A percentile compares a stretch with the other conserved stretches of the same genome.
Conservation (phyloP, 2,888 invertebrate species). For the Augochlorella aurata region DNA sequence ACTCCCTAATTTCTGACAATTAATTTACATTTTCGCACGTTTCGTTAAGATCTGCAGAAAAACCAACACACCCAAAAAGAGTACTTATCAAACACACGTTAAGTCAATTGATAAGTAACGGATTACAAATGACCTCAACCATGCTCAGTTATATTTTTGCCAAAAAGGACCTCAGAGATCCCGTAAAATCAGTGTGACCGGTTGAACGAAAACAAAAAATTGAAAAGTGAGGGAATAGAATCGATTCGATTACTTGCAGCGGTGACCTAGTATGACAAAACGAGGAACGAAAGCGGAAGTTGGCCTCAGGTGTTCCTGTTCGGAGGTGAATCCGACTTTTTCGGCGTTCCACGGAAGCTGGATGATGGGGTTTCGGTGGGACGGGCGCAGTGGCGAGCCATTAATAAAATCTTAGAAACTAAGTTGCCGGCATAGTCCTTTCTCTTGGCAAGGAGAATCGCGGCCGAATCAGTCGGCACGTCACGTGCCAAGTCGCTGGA, state of each 20-base stretch:
- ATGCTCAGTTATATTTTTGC: too few relatives aligned
- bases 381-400: not conserved
- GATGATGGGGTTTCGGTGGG: not conserved
- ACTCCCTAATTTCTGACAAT: too few relatives aligned
- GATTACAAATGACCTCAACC: too few relatives aligned
- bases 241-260: not conserved
- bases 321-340: constrained; percentile 1
- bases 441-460: constrained; percentile 6
- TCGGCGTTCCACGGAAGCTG: not conserved
- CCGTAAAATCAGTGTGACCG: too few relatives aligned
- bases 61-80: too few relatives aligned
- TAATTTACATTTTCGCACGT: too few relatives aligned
- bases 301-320: not conserved
- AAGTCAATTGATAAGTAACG: too few relatives aligned
- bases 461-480: constrained; percentile 9
- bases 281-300: not conserved
- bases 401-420: constrained; percentile 8
- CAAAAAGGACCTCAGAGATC: too few relatives aligned
- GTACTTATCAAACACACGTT: too few relatives aligned
- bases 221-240: too few relatives aligned
- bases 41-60: too few relatives aligned
- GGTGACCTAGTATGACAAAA: not conserved
- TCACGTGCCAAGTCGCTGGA: constrained; percentile 1
- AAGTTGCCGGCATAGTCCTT: not conserved
- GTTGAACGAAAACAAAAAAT: too few relatives aligned